phyloP scores from a whole-genome alignment of 2,797 vertebrate species.

The Dermochelys coriacea region DNA sequence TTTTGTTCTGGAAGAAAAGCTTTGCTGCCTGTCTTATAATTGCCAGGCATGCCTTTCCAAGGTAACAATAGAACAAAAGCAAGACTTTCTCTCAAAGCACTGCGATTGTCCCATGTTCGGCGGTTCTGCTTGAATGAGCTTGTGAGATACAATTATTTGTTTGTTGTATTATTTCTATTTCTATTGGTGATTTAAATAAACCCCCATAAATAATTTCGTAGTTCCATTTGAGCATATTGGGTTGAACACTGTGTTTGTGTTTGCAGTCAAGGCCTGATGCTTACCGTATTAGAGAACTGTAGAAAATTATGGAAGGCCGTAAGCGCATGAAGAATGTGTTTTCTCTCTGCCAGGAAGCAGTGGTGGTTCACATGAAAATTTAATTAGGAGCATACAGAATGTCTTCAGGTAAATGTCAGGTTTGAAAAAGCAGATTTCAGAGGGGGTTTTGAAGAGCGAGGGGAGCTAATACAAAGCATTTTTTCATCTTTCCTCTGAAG shows the following conservation, averaged over 20 bases:
- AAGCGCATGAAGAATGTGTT: conserved; percentile 25
- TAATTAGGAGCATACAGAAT: conserved; percentile 47
- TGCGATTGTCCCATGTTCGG: conserved; percentile 39
- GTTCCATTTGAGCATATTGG: conserved; percentile 40
- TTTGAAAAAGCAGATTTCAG: conserved; percentile 27
- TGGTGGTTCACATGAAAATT: conserved; percentile 51
- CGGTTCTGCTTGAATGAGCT: conserved; percentile 37
- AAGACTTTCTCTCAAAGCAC: conserved; percentile 47
- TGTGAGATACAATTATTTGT: conserved; percentile 33
- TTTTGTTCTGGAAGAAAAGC: conserved; percentile 36
- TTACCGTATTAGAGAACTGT: conserved; percentile 51
- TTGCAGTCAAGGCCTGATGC: conserved; percentile 60
- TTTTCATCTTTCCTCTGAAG: conserved; percentile 65
- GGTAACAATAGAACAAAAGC: conserved; percentile 57
- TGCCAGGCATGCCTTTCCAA: conserved; percentile 43
- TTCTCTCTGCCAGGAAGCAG: conserved; percentile 56
- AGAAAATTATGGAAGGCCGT: conserved; percentile 50
- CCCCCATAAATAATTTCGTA: conserved; percentile 3
- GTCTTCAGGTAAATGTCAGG: conserved; percentile 54
- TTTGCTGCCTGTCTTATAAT: conserved; percentile 2
- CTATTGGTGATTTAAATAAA: conserved; percentile 29
- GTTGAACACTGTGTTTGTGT: conserved; percentile 53
- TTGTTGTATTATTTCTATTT: conserved; percentile 30
- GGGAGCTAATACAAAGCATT: conserved; percentile 52
- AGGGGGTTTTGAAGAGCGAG: conserved; percentile 20